Evolutionary conservation across 2,113 vertebrate species (phyloP), one percentile per base, ranked within the genome.

Genomic region (Hypanus sabinus): DNA sequence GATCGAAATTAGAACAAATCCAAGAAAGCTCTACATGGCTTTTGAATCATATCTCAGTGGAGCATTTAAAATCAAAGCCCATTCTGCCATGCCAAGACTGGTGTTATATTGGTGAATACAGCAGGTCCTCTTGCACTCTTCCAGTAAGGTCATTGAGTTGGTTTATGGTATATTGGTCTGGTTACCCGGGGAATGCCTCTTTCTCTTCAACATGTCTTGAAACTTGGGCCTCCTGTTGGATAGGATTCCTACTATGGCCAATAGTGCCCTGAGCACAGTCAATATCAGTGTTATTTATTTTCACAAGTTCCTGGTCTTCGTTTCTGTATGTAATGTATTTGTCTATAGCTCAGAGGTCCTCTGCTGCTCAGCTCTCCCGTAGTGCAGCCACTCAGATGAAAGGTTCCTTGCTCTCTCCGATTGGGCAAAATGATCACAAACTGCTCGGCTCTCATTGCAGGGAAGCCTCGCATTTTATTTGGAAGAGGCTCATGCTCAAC

Each of bases 321-420:
- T 60, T 36, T 65, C 27, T n/a, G n/a, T 65, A 14, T 62, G 60
- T 8, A 91, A 91, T 91, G 12, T 68, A 65, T 68, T 68, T 60
- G 33, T 10, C 33, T 91, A 33, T 46, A 20, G 7, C n/a, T 36
- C 5, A 9, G 18, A 38, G 0, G n/a, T 27, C 88, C 20, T 68
- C 68, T 36, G 62, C 33, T 38, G 33, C 88, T 92, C 62, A 36
- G 33, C 65, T 70, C 65, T 70, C 88, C 65, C 22, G 62, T 33
- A 68, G n/a, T 71, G 65, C 57, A 70, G 36, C 88, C 65, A 70
- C 30, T 71, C 33, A 92, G 65, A 71, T 70, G 88, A 62, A 92
- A 92, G 88, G 70, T 92, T 92, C 88, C 33, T 62, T 24, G 65
- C 88, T 92, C 65, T 16, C 65, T 92, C 33, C 70, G 36, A 71